phyloP scores from a whole-genome alignment of 2,888 invertebrate species.

The Brassicogethes aeneus region DNA sequence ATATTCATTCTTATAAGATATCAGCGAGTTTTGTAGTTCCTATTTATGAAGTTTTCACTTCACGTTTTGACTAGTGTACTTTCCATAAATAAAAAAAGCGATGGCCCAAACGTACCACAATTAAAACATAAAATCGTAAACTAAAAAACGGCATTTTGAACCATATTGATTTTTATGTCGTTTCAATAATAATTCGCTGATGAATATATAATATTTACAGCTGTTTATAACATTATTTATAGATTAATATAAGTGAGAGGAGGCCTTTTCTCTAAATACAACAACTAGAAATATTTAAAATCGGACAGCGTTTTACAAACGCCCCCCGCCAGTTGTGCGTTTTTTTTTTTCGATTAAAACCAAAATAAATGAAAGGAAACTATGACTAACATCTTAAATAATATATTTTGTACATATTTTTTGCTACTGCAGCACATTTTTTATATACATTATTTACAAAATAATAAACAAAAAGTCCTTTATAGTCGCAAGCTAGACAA shows the following conservation, averaged over 20 bases:
- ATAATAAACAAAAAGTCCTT: constrained; percentile 17
- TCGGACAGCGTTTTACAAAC: neutral
- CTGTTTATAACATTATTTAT: constrained; percentile 12
- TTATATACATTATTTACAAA: constrained; percentile 28
- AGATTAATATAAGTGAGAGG: too few species aligned
- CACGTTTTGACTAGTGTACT: constrained; percentile 41
- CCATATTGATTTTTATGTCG: constrained; percentile 20
- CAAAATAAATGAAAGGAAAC: neutral
- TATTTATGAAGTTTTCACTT: constrained; percentile 45
- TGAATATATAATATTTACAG: constrained; percentile 40
- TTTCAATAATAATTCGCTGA: constrained; percentile 27
- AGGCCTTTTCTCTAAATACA: too few species aligned
- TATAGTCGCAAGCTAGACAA: constrained; percentile 8
- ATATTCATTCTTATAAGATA: constrained; percentile 42
- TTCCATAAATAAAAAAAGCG: constrained; percentile 32
- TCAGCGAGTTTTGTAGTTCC: constrained; percentile 72
- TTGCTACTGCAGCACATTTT: constrained; percentile 17
- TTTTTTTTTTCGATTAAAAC: neutral
- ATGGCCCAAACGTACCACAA: constrained; percentile 29
- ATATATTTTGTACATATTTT: constrained; percentile 24
- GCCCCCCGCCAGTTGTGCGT: neutral
- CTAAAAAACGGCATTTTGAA: constrained; percentile 16
- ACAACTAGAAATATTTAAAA: too few species aligned
- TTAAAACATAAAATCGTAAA: neutral
- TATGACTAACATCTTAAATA: constrained; percentile 3